Evolutionary conservation across 1,140 invertebrate species (phyloP).

Genomic region (Pteromalus puparum): DNA sequence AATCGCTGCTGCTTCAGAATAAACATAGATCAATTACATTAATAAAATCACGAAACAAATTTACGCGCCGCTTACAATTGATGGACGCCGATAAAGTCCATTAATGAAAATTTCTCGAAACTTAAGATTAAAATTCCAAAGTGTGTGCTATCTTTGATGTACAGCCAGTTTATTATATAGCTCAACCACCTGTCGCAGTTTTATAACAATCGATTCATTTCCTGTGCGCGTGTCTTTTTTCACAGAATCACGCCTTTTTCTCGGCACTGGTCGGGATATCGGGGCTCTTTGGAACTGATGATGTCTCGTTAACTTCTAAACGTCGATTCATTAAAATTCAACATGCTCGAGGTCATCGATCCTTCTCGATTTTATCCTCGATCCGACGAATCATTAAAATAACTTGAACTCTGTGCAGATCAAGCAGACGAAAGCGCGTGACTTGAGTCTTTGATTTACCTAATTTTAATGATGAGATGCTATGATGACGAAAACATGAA

Average conservation of each 20-base stretch:
- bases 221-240: neutral
- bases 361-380: constrained; percentile 58
- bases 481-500: no score
- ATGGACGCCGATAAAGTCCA: neutral
- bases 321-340: constrained; percentile 62
- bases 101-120: constrained; percentile 1
- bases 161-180: neutral
- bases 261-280: neutral
- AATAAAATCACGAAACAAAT: no score
- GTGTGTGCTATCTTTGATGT: neutral
- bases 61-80: no score
- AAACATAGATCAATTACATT: no score
- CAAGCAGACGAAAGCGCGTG: neutral
- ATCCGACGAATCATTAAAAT: constrained; percentile 55
- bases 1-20: no score
- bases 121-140: neutral
- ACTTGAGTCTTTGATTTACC: no score
- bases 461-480: no score
- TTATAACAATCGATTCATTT: neutral
- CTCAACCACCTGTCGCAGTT: neutral
- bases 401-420: neutral
- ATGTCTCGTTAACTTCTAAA: constrained; percentile 59
- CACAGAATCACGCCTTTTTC: neutral
- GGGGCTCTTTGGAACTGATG: constrained; percentile 52
- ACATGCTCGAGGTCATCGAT: constrained; percentile 60